Percentiles rank a stretch among this genome's conserved stretches.
Conservation (phyloP, 2,113 vertebrate genomes). For the Protomyctophum bolini region DNA sequence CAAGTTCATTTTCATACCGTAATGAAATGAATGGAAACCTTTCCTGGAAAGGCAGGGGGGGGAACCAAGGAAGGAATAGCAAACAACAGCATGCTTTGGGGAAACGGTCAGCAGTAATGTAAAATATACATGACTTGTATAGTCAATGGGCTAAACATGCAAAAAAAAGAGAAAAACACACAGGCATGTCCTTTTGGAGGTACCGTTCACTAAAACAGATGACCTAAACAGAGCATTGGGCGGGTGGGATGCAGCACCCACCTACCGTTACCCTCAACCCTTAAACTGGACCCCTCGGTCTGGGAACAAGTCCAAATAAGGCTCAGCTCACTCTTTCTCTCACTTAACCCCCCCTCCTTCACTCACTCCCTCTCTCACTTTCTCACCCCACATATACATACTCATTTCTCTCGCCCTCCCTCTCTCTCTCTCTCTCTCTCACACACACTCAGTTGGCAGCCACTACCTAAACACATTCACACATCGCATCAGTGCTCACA, state of each 20-base stretch:
- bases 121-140: too few species aligned
- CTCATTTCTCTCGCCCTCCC: background rate
- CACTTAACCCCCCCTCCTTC: constrained; percentile 43
- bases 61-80: too few species aligned
- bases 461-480: too few species aligned
- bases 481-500: too few species aligned
- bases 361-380: constrained; percentile 35
- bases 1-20: too few species aligned
- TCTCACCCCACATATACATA: background rate
- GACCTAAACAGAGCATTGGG: constrained; percentile 26
- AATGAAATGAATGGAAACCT: too few species aligned
- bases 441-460: background rate
- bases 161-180: background rate
- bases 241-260: constrained; percentile 46
- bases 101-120: too few species aligned
- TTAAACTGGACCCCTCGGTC: constrained; percentile 59
- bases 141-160: background rate
- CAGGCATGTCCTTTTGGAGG: too few species aligned
- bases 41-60: too few species aligned
- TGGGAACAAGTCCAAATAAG: constrained; percentile 64
- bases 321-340: constrained; percentile 59
- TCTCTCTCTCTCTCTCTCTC: background rate
- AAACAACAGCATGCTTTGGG: too few species aligned
- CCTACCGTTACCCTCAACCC: constrained; percentile 43
- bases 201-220: constrained; percentile 15